Percentiles rank a stretch among this genome's conserved stretches.
These are phyloP conservation scores for Ctenodactylus gundi DNA, from an alignment of 2,113 vertebrate genomes.

Conservation along the genomic window DNA sequence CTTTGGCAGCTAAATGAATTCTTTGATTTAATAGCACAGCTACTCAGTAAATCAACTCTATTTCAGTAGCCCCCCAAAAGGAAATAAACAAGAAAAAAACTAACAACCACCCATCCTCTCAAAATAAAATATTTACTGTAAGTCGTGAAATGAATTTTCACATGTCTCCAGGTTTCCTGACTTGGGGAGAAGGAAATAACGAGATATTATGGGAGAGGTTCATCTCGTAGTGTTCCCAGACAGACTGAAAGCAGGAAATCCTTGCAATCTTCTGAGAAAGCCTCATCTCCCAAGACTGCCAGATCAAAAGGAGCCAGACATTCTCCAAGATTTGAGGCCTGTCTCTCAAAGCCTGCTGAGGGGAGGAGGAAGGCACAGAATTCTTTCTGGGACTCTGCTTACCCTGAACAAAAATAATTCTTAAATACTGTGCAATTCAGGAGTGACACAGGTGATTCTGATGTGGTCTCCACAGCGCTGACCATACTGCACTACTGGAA, in stretches of 20 bases:
- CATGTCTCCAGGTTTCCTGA: slow-evolving; percentile 74
- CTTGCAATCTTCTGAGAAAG: slow-evolving; percentile 72
- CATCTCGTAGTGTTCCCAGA: slow-evolving; percentile 66
- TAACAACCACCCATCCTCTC: slow-evolving; percentile 74
- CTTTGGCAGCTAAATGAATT: slow-evolving; percentile 53
- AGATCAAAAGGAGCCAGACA: slow-evolving; percentile 76
- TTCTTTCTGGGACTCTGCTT: not conserved
- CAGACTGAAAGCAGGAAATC: slow-evolving; percentile 74
- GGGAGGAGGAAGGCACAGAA: not conserved
- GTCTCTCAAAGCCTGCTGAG: slow-evolving; percentile 51
- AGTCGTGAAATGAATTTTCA: slow-evolving; percentile 62
- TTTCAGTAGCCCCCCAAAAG: slow-evolving; percentile 53
- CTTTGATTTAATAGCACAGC: slow-evolving; percentile 60
- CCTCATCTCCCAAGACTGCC: slow-evolving; percentile 62
- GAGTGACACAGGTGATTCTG: not conserved
- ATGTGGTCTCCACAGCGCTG: not conserved
- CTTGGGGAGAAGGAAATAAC: slow-evolving; percentile 68
- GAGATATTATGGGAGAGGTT: slow-evolving; percentile 63
- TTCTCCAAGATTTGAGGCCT: slow-evolving; percentile 49
- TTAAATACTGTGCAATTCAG: not conserved
- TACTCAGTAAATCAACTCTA: slow-evolving; percentile 55
- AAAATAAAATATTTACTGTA: slow-evolving; percentile 79
- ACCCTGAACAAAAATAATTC: slow-evolving; percentile 2
- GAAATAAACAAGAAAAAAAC: slow-evolving; percentile 72
- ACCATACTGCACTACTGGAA: not conserved